These are phyloP conservation scores for Coelinius sp. DNA, from an alignment of 2,888 invertebrate genomes.

Conservation along the genomic window DNA sequence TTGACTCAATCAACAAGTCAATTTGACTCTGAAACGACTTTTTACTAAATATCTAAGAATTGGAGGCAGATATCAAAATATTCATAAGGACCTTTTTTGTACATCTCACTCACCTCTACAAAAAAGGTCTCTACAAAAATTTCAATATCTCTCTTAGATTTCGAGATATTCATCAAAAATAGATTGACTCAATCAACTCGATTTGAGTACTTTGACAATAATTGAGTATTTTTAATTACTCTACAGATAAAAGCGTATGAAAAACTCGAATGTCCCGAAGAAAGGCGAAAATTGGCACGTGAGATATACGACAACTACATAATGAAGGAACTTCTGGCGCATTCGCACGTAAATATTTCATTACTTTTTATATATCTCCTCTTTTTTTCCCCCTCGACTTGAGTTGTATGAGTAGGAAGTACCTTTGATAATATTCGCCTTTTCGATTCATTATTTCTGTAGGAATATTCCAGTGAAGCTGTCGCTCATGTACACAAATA, in stretches of 20 bases:
- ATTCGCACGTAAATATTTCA: conserved; percentile 91
- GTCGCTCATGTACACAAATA: conserved; percentile 98
- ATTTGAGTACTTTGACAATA: too few relatives aligned
- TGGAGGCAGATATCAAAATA: too few relatives aligned
- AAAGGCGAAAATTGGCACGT: conserved; percentile 92
- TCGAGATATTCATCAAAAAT: too few relatives aligned
- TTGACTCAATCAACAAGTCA: too few relatives aligned
- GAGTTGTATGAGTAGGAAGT: background rate
- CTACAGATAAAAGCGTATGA: conserved; percentile 97
- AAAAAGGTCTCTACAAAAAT: too few relatives aligned
- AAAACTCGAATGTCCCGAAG: conserved; percentile 97
- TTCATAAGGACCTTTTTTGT: too few relatives aligned
- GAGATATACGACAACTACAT: conserved; percentile 99
- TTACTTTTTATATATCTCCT: background rate
- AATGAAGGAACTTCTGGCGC: conserved; percentile 99
- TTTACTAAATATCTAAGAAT: too few relatives aligned
- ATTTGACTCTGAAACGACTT: too few relatives aligned
- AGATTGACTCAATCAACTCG: too few relatives aligned
- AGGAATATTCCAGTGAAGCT: conserved; percentile 99
- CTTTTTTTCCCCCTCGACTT: conserved; percentile 37
- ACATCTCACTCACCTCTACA: too few relatives aligned
- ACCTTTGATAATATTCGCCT: background rate
- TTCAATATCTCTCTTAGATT: too few relatives aligned
- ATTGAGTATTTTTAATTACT: background rate
- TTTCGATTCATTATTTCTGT: conserved; percentile 54